phyloP scores from a whole-genome alignment of 2,888 invertebrate genomes.

The Drosophila acutilabella region DNA sequence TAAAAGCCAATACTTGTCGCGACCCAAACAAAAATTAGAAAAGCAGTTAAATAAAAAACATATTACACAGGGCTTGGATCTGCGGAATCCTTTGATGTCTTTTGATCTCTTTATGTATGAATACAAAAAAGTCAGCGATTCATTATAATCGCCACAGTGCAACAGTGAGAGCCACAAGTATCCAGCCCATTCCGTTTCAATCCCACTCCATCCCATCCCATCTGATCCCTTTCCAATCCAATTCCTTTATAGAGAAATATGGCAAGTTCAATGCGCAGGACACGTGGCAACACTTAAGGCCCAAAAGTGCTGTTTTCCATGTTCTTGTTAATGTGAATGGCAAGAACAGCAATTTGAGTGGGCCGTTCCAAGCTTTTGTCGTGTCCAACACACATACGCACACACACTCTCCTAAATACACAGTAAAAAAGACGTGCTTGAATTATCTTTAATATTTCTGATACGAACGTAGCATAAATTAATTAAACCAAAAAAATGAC shows the following conservation, averaged over 20 bases:
- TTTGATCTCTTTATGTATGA: constrained; percentile 48
- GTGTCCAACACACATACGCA: not conserved
- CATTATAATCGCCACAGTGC: constrained; percentile 30
- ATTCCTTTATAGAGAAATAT: constrained; percentile 25
- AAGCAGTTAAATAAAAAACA: too few species aligned
- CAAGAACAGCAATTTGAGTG: constrained; percentile 13
- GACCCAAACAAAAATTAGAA: not conserved
- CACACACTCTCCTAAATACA: not conserved
- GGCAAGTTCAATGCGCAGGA: constrained; percentile 27
- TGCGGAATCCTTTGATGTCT: constrained; percentile 41
- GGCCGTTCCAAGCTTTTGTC: constrained; percentile 1
- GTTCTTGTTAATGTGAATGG: constrained; percentile 46
- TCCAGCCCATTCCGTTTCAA: not conserved
- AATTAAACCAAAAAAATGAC: too few species aligned
- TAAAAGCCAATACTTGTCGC: constrained; percentile 3
- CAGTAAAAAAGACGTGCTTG: not conserved
- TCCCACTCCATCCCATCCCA: not conserved
- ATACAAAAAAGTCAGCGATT: constrained; percentile 35
- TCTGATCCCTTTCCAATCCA: not conserved
- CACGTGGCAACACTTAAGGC: constrained; percentile 68
- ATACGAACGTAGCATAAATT: too few species aligned
- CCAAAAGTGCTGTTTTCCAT: constrained; percentile 62
- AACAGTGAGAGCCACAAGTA: constrained; percentile 29
- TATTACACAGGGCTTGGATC: not conserved
- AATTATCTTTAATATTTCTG: too few species aligned